Base-by-base conservation (phyloP, 2,888 invertebrate species). In the Malachius bipustulatus region DNA sequence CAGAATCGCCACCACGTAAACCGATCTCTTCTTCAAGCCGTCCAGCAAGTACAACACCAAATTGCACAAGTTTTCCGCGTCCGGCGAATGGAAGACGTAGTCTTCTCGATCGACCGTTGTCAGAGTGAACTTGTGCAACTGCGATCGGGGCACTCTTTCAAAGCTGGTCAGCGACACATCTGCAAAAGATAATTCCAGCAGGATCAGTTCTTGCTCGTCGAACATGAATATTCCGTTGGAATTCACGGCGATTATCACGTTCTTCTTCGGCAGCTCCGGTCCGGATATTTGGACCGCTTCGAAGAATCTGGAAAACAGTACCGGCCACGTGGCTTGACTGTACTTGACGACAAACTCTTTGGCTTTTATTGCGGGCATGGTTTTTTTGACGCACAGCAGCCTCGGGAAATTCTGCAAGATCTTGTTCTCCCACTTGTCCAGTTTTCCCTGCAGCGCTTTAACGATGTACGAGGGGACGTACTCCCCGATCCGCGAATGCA, bases 201-300 rank as follows among this genome's bases (percentile, higher is more conserved):
- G 68, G 44, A 94, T 84, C 58, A 85, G 83, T 60, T 94, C 93
- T 48, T 83, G 76, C 59, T 91, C 87, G 61, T 93, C 91, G 0
- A 91, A 83, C 36, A 94, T 80, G 54, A 84, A 91, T 34, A 94
- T 75, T 2, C 94, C 94, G 1, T 84, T 85, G 77, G 90, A 90
- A 62, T 96, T 96, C 3, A 96, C 77, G 2, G 93, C 94, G 43
- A 96, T 79, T 35, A 96, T 87, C 12, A 91, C 73, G 48, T 88
- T 78, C 47, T 77, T 73, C 46, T 71, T 74, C 4, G 69, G 66
- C 4, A 81, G 66, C 15, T 70, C 66, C 1, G 79, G 76, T 8
- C 82, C 83, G 40, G 77, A 75, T 30, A 75, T 62, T 55, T 80
- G 80, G n/a, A 82, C 69, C 0, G 85, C 90, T 66, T 96, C 94